Conservation (phyloP, 1,140 invertebrate species). For the Carposina sasakii region DNA sequence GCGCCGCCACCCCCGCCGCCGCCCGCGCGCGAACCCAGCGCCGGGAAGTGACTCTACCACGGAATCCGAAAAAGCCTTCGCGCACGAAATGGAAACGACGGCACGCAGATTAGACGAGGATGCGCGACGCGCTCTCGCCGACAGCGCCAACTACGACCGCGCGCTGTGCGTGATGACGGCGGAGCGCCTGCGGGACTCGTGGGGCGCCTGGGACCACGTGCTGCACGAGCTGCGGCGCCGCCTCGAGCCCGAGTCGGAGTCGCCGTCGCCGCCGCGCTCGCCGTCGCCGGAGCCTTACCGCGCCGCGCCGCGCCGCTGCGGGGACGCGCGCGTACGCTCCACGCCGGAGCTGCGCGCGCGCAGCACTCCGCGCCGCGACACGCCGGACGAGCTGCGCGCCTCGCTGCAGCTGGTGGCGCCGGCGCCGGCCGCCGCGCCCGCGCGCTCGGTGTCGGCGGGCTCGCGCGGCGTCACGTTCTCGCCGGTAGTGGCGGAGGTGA, state of each 20-base stretch:
- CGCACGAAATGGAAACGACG: conserved; percentile 64
- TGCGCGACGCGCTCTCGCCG: conserved; percentile 51
- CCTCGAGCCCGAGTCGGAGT: conserved; percentile 41
- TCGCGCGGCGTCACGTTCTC: conserved; percentile 75
- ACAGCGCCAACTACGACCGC: conserved; percentile 65
- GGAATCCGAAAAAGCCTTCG: conserved; percentile 63
- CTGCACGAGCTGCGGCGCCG: conserved; percentile 61
- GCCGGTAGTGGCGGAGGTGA: conserved; percentile 81
- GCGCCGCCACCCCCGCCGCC: conserved; percentile 33
- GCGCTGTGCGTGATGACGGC: conserved; percentile 72
- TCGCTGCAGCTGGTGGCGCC: conserved; percentile 73
- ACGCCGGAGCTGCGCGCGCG: conserved; percentile 77
- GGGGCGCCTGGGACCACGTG: conserved; percentile 67
- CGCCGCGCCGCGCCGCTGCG: conserved; percentile 56
- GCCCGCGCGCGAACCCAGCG: conserved; percentile 51
- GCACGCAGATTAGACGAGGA: conserved; percentile 56
- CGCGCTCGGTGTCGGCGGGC: conserved; percentile 64
- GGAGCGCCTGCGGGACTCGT: conserved; percentile 52
- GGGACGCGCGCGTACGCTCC: conserved; percentile 72
- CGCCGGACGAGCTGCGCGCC: conserved; percentile 66
- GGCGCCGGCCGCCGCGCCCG: conserved; percentile 55
- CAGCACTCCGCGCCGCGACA: conserved; percentile 50
- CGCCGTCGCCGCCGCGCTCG: conserved; percentile 50
- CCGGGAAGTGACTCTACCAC: conserved; percentile 66
- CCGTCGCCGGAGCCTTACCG: conserved; percentile 52